Evolutionary conservation across 2,888 invertebrate genomes (phyloP).

Genomic region (Ophion ventricosus): DNA sequence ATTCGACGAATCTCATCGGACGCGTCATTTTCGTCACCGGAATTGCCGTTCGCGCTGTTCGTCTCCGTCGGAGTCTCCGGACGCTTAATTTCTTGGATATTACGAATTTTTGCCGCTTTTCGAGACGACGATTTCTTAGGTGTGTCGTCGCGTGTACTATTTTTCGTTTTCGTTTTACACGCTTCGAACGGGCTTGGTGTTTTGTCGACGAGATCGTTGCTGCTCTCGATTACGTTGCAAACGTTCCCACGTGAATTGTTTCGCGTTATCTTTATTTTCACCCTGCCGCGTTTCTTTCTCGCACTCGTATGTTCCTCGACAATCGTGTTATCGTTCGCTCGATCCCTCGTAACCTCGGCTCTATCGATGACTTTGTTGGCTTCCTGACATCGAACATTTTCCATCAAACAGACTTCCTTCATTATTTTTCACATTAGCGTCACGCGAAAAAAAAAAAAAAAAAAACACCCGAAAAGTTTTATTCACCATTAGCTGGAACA

Average conservation of each 20-base stretch:
- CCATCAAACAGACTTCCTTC: conserved; percentile 78
- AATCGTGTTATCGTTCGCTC: conserved; percentile 1
- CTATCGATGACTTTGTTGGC: conserved; percentile 24
- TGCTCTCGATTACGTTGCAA: conserved; percentile 73
- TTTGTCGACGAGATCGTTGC: conserved; percentile 73
- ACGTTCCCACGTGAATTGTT: conserved; percentile 59
- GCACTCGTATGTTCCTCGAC: conserved; percentile 24
- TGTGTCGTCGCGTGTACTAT: conserved; percentile 54
- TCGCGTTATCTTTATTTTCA: conserved; percentile 75
- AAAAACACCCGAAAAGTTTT: neutral
- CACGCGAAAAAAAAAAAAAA: too few species aligned
- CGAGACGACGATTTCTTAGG: conserved; percentile 61
- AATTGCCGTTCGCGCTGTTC: conserved; percentile 1
- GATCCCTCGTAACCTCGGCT: conserved; percentile 56
- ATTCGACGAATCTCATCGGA: conserved; percentile 8
- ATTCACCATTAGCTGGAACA: neutral
- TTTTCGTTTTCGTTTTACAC: conserved; percentile 4
- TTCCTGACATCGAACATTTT: conserved; percentile 68
- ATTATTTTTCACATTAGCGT: conserved; percentile 62
- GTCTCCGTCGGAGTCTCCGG: neutral
- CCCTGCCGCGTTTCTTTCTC: conserved; percentile 71
- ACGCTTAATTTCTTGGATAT: conserved; percentile 2
- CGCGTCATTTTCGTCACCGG: conserved; percentile 46
- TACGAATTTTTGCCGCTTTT: conserved; percentile 20
- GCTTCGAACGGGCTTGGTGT: conserved; percentile 72